A percentile compares a stretch with the other conserved stretches of the same genome.
Evolutionary conservation across 2,888 invertebrate species (phyloP).

Genomic region (Rugalucina vietnamica): DNA sequence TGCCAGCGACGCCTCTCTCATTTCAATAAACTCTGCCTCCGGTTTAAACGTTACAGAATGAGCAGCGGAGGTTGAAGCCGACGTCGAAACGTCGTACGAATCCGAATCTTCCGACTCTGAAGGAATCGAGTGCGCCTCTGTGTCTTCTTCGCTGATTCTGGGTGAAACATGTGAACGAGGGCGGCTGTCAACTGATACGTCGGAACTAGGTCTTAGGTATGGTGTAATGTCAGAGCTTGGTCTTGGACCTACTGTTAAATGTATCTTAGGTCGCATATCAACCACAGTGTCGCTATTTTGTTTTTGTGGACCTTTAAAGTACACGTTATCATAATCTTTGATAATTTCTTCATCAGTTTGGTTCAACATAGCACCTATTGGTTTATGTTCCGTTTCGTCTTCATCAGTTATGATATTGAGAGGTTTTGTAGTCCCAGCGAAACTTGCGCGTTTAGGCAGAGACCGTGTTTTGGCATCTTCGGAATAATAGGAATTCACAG

Average conservation of each 20-base stretch:
- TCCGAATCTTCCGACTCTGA: conserved; percentile 56
- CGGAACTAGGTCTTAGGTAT: background rate
- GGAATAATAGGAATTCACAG: conserved; percentile 1
- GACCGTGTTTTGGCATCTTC: conserved; percentile 51
- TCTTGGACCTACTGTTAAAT: background rate
- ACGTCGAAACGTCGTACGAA: no score
- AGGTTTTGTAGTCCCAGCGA: conserved; percentile 32
- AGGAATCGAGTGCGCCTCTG: conserved; percentile 59
- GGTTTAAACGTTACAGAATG: conserved; percentile 56
- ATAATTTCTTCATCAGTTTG: background rate
- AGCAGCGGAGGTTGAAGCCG: conserved; percentile 36
- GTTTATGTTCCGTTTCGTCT: conserved; percentile 40
- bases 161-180: conserved; percentile 38
- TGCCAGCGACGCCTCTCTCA: conserved; percentile 34
- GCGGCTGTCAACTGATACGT: conserved; percentile 15
- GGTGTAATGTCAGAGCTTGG: background rate
- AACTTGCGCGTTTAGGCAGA: conserved; percentile 58
- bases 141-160: conserved; percentile 58
- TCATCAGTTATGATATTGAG: conserved; percentile 60
- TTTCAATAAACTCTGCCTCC: conserved; percentile 52
- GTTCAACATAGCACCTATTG: background rate
- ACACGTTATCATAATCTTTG: conserved; percentile 24
- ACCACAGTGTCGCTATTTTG: background rate
- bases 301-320: conserved; percentile 20
- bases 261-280: background rate